Evolutionary conservation across 2,113 vertebrate species (phyloP), one percentile per base, ranked within the genome.

Genomic region (Plectropomus leopardus): DNA sequence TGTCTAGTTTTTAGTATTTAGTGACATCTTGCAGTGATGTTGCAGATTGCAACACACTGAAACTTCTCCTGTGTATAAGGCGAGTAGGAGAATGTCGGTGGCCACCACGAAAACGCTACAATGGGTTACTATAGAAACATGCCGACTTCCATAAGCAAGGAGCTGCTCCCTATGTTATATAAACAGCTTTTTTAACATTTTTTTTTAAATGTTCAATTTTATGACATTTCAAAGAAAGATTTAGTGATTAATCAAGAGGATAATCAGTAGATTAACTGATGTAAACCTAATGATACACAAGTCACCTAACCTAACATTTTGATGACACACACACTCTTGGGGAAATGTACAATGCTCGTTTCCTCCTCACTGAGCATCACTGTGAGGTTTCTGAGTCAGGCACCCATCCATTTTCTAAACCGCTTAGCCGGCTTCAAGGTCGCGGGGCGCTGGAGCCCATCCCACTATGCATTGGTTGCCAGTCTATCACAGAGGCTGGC

Each of bases 391-490:
- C 57, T 16, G 58, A 86, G 34, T 86, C 54, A 63, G 59, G 57
- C 53, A 42, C 76, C 51, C 53, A 68, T 80, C 65, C 68, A 66
- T 82, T 84, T 63, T 72, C 78, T 78, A 61, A 87, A 84, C 47
- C 16, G 51, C 87, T 81, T 51, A 80, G 67, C 68, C 28, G 15
- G 58, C 73, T 78, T n/a, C 63, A 68, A 82, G 83, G 76, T 88
- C 44, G 65, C 76, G 57, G 61, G 51, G 54, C 11, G 26, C 85
- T 88, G 76, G 80, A 87, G 55, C 14, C 42, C 13, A 30, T 90
- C 84, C 85, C 85, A 81, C 78, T 13, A 21, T 51, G 47, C 76
- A 40, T 50, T 11, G 47, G 55, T 40, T 85, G 82, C 72, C 77
- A 84, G 58, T 82, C 76, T 45, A 45, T 83, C 78, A 66, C 55